Base-by-base conservation (phyloP, 2,888 invertebrate species). In the Fragum fragum region DNA sequence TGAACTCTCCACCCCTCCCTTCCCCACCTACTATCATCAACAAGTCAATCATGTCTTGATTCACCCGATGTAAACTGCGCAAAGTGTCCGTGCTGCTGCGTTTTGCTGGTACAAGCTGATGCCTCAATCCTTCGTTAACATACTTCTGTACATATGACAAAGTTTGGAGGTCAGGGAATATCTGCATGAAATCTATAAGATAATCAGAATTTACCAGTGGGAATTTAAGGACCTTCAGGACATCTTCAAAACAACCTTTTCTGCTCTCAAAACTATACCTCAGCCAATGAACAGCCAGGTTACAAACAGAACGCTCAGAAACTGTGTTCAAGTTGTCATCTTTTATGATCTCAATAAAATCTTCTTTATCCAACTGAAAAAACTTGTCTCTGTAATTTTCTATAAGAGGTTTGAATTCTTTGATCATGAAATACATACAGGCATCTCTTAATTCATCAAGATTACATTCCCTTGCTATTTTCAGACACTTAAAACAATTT, bases 221-320 rank as follows among this genome's bases (percentile, higher is more conserved):
- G 3, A 70, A n/a, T 32, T 53, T 52, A 18, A 70, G 53, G 21
- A 70, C 70, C 47, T 70, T 70, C 29, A 70, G 18, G 9, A 70
- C 70, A 29, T 70, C 70, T 29, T 70, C 70, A 70, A 70, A 70
- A 29, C 29, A 29, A 29, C 23, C 70, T n/a, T 70, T 70, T 29
- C 70, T 70, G 7, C 16, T 11, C 7, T 70, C 53, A 53, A 53
- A 70, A 21, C 53, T 70, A 21, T 70, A 29, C 23, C 28, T 6
- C 29, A 70, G 70, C 70, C 70, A 70, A 32, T 53, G 52, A 21
- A 70, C 53, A 53, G 70, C 70, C 14, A 70, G 53, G 53, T 53
- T 53, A 70, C 70, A 70, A 52, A 70, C 70, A 16, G 52, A n/a
- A 1, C 29, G 16, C 28, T 70, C 70, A n/a, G 53, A 53, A 11